Percentiles rank a stretch among this genome's conserved stretches.
phyloP scores from a whole-genome alignment of 2,113 vertebrate species.

The Aptenodytes forsteri region DNA sequence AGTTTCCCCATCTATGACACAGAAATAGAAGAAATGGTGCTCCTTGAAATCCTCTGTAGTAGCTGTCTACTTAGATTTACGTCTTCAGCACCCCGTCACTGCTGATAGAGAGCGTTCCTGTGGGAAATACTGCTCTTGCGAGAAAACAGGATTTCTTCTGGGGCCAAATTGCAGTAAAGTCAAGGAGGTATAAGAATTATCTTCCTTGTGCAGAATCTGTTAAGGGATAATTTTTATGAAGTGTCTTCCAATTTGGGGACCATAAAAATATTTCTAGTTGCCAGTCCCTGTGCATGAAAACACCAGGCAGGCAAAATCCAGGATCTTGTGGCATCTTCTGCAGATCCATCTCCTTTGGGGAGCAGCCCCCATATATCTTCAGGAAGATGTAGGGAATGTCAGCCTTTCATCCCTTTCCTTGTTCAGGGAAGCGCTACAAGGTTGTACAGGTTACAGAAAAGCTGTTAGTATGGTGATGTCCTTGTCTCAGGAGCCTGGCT shows the following conservation, averaged over 20 bases:
- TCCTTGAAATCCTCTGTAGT: background rate
- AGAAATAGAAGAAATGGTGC: background rate
- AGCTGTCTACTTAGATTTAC: background rate
- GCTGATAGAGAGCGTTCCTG: background rate
- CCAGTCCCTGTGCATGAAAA: background rate
- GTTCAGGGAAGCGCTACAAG: background rate
- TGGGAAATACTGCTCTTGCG: background rate
- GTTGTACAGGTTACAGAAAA: background rate
- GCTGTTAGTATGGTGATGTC: background rate
- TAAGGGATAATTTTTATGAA: background rate
- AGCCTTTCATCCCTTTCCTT: background rate
- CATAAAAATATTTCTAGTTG: background rate
- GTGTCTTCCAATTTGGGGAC: background rate
- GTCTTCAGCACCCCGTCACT: background rate
- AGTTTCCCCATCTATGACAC: background rate
- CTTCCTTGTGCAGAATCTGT: background rate
- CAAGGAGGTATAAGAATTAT: background rate
- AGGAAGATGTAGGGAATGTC: background rate
- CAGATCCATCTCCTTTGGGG: background rate
- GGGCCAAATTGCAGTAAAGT: background rate
- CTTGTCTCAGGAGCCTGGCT: background rate
- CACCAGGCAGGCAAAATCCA: background rate
- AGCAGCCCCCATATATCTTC: background rate
- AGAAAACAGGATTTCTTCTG: background rate
- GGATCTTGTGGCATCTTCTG: background rate